Evolutionary conservation across 2,113 vertebrate species (phyloP).

Genomic region (Tympanuchus pallidicinctus): DNA sequence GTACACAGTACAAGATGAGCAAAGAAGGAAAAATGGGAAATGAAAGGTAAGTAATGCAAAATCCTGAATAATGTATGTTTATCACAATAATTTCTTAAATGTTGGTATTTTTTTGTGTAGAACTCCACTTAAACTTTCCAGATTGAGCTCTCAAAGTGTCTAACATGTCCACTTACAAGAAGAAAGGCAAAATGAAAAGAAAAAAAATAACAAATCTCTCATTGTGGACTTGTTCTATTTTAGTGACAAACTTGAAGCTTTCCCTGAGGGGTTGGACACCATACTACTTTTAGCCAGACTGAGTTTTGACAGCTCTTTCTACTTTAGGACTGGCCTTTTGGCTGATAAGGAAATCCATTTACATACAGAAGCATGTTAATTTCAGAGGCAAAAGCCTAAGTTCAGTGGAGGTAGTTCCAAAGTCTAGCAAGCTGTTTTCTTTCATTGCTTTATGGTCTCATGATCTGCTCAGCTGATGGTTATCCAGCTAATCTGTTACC

Average conservation of each 20-base stretch:
- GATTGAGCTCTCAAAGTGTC: background rate
- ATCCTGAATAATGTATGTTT: conserved; percentile 16
- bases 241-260: background rate
- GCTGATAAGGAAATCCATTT: background rate
- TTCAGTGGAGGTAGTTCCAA: background rate
- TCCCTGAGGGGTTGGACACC: background rate
- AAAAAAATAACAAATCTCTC: background rate
- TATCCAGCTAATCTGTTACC: background rate
- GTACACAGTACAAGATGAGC: conserved; percentile 60
- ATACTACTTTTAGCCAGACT: background rate
- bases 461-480: background rate
- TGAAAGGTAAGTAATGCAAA: conserved; percentile 35
- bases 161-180: background rate
- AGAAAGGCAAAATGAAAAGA: background rate
- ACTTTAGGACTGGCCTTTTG: background rate
- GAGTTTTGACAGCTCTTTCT: conserved; percentile 6
- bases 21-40: conserved; percentile 64
- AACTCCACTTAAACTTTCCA: background rate
- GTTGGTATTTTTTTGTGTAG: background rate
- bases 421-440: background rate
- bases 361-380: background rate
- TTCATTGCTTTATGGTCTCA: background rate
- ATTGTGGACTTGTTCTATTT: background rate
- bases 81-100: background rate
- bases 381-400: background rate